These are phyloP conservation scores for Sebastes cheni DNA, from an alignment of 2,797 vertebrate species.

Conservation along the genomic window DNA sequence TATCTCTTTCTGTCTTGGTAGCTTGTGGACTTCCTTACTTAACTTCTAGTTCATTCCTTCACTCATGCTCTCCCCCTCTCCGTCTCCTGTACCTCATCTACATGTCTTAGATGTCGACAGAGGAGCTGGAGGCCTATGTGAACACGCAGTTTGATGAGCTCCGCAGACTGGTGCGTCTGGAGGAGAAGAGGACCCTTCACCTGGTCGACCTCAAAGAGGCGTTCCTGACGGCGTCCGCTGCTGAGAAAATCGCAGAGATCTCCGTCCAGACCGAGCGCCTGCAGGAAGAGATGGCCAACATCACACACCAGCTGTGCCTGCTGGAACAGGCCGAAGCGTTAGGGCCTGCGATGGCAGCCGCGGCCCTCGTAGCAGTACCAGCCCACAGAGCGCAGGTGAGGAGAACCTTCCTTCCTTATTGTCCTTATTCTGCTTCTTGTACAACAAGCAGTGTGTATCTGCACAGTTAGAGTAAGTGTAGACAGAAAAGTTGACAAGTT, in stretches of 20 bases:
- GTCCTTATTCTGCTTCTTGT: background rate
- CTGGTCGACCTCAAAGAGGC: slow-evolving; percentile 88
- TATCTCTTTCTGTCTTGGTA: background rate
- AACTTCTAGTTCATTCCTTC: background rate
- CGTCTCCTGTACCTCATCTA: background rate
- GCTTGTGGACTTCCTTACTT: background rate
- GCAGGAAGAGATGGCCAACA: slow-evolving; percentile 88
- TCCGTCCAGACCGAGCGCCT: slow-evolving; percentile 81
- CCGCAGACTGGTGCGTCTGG: slow-evolving; percentile 81
- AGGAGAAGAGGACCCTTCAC: slow-evolving; percentile 84
- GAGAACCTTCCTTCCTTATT: background rate
- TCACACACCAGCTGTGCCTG: slow-evolving; percentile 84
- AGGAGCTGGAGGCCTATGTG: slow-evolving; percentile 84
- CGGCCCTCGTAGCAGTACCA: slow-evolving; percentile 38
- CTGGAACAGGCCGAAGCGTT: slow-evolving; percentile 80
- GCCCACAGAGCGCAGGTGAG: slow-evolving; percentile 58
- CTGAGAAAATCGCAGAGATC: slow-evolving; percentile 87
- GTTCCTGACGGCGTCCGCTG: slow-evolving; percentile 84
- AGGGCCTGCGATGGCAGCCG: slow-evolving; percentile 49
- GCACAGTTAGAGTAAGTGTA: background rate
- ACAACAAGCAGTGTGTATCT: background rate
- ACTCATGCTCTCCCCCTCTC: background rate
- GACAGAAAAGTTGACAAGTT: background rate
- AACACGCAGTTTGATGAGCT: slow-evolving; percentile 87
- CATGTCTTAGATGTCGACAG: slow-evolving; percentile 78